phyloP scores from a whole-genome alignment of 2,888 invertebrate genomes.

The Tipula lateralis region DNA sequence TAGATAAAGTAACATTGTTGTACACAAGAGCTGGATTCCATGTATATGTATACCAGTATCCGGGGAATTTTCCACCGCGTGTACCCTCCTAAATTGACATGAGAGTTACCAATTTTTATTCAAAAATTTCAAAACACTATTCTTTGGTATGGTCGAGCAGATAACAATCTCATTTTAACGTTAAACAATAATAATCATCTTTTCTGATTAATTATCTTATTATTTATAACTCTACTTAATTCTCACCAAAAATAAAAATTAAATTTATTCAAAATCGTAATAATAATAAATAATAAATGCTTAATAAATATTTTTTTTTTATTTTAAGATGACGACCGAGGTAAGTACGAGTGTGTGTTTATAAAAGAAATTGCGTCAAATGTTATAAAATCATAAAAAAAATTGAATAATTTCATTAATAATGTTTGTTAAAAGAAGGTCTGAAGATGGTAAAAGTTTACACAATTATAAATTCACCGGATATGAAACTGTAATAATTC shows the following conservation, averaged over 20 bases:
- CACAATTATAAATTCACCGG: constrained; percentile 29
- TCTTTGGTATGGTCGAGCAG: neutral
- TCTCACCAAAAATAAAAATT: neutral
- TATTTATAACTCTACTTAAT: constrained; percentile 24
- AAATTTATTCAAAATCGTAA: constrained; percentile 19
- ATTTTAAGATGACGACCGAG: neutral
- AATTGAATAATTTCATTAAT: neutral
- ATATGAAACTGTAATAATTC: constrained; percentile 28
- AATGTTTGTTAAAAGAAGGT: neutral
- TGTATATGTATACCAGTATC: neutral
- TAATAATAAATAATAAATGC: constrained; percentile 16
- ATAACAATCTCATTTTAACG: constrained; percentile 19
- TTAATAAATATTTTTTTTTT: constrained; percentile 4
- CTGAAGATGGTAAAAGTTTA: neutral
- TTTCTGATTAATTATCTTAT: constrained; percentile 24
- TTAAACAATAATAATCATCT: constrained; percentile 24
- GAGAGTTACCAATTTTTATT: neutral
- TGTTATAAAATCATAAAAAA: neutral
- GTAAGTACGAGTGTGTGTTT: neutral
- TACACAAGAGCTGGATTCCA: neutral
- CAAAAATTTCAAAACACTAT: neutral
- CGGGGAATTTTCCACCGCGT: neutral
- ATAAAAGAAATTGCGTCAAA: constrained; percentile 3
- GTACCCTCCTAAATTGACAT: neutral
- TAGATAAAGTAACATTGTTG: neutral